phyloP scores from a whole-genome alignment of 2,797 vertebrate genomes.

The Sebastes umbrosus region DNA sequence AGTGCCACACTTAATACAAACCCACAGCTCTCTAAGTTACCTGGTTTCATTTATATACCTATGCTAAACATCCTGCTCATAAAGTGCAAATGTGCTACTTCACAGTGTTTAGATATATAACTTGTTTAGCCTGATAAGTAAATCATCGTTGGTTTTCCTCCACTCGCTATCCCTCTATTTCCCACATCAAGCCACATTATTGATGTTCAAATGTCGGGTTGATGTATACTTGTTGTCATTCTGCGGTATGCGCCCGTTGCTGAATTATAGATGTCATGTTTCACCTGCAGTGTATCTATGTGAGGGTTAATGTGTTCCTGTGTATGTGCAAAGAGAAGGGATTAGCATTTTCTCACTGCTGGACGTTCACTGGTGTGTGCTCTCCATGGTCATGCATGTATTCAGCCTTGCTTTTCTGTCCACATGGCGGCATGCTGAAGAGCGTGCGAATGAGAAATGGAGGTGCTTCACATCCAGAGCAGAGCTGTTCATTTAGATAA shows the following conservation, averaged over 20 bases:
- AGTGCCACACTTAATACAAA: background rate
- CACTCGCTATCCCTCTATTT: constrained; percentile 9
- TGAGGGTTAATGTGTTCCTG: constrained; percentile 19
- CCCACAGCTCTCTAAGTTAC: background rate
- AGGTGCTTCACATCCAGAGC: constrained; percentile 55
- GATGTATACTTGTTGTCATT: constrained; percentile 40
- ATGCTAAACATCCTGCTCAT: constrained; percentile 38
- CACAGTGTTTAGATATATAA: constrained; percentile 32
- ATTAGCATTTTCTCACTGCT: constrained; percentile 17
- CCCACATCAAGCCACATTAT: constrained; percentile 18
- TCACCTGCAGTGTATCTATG: constrained; percentile 10
- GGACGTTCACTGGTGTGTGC: background rate
- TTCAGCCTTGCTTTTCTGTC: constrained; percentile 22
- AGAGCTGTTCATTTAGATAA: constrained; percentile 82
- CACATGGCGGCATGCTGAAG: constrained; percentile 32
- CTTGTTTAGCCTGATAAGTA: constrained; percentile 41
- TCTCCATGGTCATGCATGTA: constrained; percentile 12
- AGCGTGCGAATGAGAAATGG: background rate
- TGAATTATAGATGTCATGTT: constrained; percentile 12
- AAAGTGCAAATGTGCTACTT: constrained; percentile 44
- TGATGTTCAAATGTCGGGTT: constrained; percentile 31
- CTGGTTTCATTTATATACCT: constrained; percentile 44
- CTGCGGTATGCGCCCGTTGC: background rate
- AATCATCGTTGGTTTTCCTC: constrained; percentile 26
- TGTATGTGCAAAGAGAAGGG: constrained; percentile 1